Conservation (phyloP, 2,113 vertebrate species). For the Sapajus apella region DNA sequence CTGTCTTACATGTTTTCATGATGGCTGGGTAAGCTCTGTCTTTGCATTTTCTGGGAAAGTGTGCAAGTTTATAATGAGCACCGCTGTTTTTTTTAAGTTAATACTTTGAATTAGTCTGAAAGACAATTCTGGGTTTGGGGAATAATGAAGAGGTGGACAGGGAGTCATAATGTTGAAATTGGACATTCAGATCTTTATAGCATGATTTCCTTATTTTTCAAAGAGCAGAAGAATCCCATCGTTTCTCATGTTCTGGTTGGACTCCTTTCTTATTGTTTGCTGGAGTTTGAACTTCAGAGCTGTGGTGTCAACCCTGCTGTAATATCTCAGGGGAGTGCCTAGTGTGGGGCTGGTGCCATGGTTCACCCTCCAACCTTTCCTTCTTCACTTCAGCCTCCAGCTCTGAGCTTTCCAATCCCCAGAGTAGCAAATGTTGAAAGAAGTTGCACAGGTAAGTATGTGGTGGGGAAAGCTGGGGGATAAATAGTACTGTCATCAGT, state of each 20-base stretch:
- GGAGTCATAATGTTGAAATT: constrained; percentile 70
- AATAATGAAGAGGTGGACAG: constrained; percentile 61
- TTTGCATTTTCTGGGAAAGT: constrained; percentile 35
- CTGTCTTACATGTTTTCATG: background rate
- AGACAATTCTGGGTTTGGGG: constrained; percentile 58
- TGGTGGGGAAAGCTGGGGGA: constrained; percentile 50
- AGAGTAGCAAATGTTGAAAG: constrained; percentile 81
- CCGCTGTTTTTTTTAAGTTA: background rate
- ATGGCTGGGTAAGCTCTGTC: constrained; percentile 54
- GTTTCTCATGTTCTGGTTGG: constrained; percentile 76
- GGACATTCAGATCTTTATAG: constrained; percentile 71
- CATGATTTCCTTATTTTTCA: constrained; percentile 78
- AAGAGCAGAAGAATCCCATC: constrained; percentile 74
- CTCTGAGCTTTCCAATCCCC: constrained; percentile 79
- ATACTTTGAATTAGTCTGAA: constrained; percentile 44
- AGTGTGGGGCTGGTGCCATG: constrained; percentile 74
- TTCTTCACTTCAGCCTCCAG: constrained; percentile 78
- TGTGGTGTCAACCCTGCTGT: constrained; percentile 74
- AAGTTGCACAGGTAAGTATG: constrained; percentile 76
- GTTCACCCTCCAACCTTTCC: constrained; percentile 77
- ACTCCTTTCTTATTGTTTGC: constrained; percentile 75
- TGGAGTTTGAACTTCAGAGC: constrained; percentile 76
- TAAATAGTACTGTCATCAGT: constrained; percentile 3
- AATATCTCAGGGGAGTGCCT: constrained; percentile 75
- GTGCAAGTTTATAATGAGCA: constrained; percentile 11